Base-by-base conservation (phyloP, 2,797 vertebrate species). In the Phrynocephalus forsythii region DNA sequence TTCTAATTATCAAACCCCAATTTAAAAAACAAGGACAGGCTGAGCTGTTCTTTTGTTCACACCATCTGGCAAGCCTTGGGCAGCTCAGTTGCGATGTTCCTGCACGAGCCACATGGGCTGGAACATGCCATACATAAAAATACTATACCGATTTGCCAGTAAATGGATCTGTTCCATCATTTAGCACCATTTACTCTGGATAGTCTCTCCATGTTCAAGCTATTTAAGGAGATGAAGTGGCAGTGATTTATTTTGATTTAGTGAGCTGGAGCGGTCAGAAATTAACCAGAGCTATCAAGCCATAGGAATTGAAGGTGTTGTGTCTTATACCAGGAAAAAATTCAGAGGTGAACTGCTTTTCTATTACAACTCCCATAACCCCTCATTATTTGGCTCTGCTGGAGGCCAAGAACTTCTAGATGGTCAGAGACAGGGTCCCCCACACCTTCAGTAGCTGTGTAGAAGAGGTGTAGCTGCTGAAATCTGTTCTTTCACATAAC, bases 61-160 rank as follows among this genome's bases (percentile, higher is more conserved):
- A 50, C 77, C 77, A 79, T 79, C 77, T 79, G 77, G 77, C 77
- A 56, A 79, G 15, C 77, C 28, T 18, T 56, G 38, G 77, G 26
- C 26, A 69, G 6, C 38, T 76, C 24, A 48, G 5, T 28, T 60
- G 28, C 71, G 33, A 9, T 82, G 67, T 69, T 7, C 44, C 28
- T 50, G 15, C 67, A 20, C 24, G 9, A 9, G 18, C 60, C 13
- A 10, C 6, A 13, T 56, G 9, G 52, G 13, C 13, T 56, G 52
- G 52, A 11, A 7, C 50, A 13, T 1, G 3, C 24, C 6, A 48
- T 33, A 63, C 8, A 38, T 22, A 44, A 7, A 3, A 22, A 75
- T 7, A 48, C 44, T 22, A 75, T 18, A 48, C 44, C 22, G 22
- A 76, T 44, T 48, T 20, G 48, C 44, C 38, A 76, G 38, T 5